These are phyloP conservation scores for Rhabdophis nuchalis DNA, from an alignment of 2,797 vertebrate genomes.

Conservation along the genomic window DNA sequence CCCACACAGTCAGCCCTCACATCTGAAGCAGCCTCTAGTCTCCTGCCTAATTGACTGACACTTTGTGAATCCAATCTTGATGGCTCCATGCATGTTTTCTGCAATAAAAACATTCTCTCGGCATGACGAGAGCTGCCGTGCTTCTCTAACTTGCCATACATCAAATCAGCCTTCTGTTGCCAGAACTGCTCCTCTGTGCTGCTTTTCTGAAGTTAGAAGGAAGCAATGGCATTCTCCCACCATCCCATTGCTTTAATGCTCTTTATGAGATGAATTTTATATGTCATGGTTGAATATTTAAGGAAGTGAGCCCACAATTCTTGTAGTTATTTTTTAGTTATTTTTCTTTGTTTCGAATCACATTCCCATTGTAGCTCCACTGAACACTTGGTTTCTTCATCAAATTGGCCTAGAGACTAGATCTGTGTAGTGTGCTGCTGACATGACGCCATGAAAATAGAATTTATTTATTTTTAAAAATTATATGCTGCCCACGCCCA, in stretches of 20 bases:
- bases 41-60: slow-evolving; percentile 16
- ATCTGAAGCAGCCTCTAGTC: slow-evolving; percentile 8
- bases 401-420: neutral
- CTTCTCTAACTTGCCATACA: neutral
- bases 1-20: slow-evolving; percentile 9
- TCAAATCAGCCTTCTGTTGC: neutral
- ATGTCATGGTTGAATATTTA: neutral
- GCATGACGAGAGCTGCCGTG: neutral
- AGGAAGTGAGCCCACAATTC: neutral
- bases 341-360: neutral
- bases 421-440: neutral
- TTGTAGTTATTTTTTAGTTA: neutral
- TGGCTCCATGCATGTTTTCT: neutral
- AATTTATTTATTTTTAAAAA: neutral
- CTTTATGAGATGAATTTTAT: neutral
- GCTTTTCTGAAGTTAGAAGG: neutral
- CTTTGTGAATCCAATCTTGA: neutral
- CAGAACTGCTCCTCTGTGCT: neutral
- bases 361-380: neutral
- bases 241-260: neutral
- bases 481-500: neutral
- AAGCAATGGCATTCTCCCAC: neutral
- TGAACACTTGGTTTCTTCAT: neutral
- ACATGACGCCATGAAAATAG: neutral
- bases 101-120: slow-evolving; percentile 16